Base-by-base conservation (phyloP, 35 echinoderm and acorn worm species). In the Acanthaster planci region DNA sequence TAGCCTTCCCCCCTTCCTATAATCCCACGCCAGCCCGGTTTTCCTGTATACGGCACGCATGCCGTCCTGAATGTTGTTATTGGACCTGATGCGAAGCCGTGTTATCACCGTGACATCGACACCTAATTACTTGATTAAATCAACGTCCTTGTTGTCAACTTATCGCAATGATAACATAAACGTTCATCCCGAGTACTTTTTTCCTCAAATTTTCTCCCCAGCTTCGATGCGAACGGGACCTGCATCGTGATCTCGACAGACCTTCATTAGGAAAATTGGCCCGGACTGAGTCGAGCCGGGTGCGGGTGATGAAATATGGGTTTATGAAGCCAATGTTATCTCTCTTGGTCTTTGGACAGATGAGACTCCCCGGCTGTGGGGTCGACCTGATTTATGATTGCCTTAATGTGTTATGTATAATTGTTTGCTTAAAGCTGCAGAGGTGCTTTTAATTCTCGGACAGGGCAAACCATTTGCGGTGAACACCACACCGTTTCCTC, bases 361-460 rank as follows among this genome's bases (percentile, higher is more conserved):
- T 47, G 42, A 47, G 42, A 12, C 64, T 31, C 10, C 14, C 23
- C 21, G 57, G 64, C 1, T 72, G 7, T 35, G 23, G 12, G 29
- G 64, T 72, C 15, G 64, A 72, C 15, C 64, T 72, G 64, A 72
- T 72, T 72, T 72, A 72, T 72, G 18, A 72, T 72, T 72, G 30
- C 64, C 34, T 72, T 72, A 72, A 72, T 72, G 64, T 29, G 64
- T 72, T 72, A 72, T 72, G 64, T 72, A 72, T 72, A 72, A 72
- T 72, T 72, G 64, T 34, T 72, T 72, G 64, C 64, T 72, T 72
- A 72, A 72, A 72, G 64, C 2, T 26, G 64, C 42, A 47, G 42
- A 6, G 42, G 42, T 4, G 4, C 12, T 47, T 47, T 12, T 6
- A 47, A 12, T 47, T 12, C 12, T 47, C 42, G 42, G 42, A 12